These are phyloP conservation scores for Tautogolabrus adspersus DNA, from an alignment of 2,113 vertebrate genomes.

Conservation along the genomic window DNA sequence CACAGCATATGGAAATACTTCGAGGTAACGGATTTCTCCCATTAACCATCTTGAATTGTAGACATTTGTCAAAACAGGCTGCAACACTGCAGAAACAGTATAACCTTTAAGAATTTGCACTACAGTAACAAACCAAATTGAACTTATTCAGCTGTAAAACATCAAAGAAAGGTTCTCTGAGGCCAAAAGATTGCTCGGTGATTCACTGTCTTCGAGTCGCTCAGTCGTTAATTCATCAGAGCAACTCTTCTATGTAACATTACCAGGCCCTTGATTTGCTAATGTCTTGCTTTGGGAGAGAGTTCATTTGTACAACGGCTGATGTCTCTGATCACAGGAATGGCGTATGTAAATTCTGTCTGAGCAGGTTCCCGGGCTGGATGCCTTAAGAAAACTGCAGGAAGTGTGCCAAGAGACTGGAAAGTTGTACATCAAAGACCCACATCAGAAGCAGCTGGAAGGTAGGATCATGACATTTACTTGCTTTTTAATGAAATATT, in stretches of 20 bases:
- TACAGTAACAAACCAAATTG: conserved; percentile 20
- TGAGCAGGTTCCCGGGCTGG: conserved; percentile 30
- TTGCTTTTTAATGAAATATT: conserved; percentile 58
- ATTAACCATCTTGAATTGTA: not conserved
- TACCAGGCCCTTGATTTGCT: conserved; percentile 52
- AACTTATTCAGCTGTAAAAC: conserved; percentile 42
- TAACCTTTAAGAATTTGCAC: conserved; percentile 14
- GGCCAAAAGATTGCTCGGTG: conserved; percentile 30
- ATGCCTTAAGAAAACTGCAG: conserved; percentile 45
- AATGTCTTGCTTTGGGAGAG: conserved; percentile 63
- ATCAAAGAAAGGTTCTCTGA: conserved; percentile 39
- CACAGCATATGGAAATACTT: not conserved
- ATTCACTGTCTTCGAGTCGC: conserved; percentile 22
- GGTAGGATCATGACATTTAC: conserved; percentile 50
- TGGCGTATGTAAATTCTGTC: conserved; percentile 61
- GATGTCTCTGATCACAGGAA: conserved; percentile 61
- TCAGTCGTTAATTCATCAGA: conserved; percentile 21
- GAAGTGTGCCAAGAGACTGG: conserved; percentile 46
- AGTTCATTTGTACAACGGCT: conserved; percentile 51
- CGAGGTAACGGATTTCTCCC: conserved; percentile 15
- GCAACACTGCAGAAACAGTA: conserved; percentile 2
- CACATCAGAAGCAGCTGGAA: conserved; percentile 54
- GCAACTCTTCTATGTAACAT: conserved; percentile 40
- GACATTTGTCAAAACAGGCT: conserved; percentile 14
- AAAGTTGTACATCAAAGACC: conserved; percentile 65